These are phyloP conservation scores for Tricholaema leucomelas DNA, from an alignment of 2,113 vertebrate genomes.

Conservation along the genomic window DNA sequence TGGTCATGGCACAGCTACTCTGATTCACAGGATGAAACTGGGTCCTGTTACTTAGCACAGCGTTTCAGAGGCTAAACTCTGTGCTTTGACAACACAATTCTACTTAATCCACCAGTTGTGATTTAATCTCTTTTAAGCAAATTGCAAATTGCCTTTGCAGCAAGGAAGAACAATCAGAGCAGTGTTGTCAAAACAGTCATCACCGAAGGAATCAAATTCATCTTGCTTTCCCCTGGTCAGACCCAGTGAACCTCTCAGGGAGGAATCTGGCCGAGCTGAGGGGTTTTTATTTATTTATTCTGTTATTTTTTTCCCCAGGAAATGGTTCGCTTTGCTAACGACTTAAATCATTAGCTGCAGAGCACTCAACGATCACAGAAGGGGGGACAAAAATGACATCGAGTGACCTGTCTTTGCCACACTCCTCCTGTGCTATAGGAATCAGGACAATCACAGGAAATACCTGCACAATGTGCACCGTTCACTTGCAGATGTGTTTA, in stretches of 20 bases:
- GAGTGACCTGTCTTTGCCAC: slow-evolving; percentile 39
- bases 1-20: background rate
- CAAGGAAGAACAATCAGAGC: background rate
- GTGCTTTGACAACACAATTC: background rate
- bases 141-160: slow-evolving; percentile 10
- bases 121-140: slow-evolving; percentile 37
- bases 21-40: background rate
- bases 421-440: background rate
- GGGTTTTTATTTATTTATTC: too few relatives aligned
- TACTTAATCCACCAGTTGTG: slow-evolving; percentile 10
- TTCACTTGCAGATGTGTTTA: slow-evolving; percentile 39
- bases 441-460: slow-evolving; percentile 57
- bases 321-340: slow-evolving; percentile 6
- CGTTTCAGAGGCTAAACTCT: background rate
- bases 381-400: slow-evolving; percentile 38
- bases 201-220: background rate
- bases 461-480: slow-evolving; percentile 43
- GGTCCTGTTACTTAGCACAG: background rate
- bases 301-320: slow-evolving; percentile 7
- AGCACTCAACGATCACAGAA: slow-evolving; percentile 11
- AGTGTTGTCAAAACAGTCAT: background rate
- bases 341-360: slow-evolving; percentile 37
- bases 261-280: background rate
- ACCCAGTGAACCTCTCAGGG: background rate
- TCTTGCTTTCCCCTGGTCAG: background rate